Evolutionary conservation across 2,888 invertebrate species (phyloP).

Genomic region (Tineola bisselliella): DNA sequence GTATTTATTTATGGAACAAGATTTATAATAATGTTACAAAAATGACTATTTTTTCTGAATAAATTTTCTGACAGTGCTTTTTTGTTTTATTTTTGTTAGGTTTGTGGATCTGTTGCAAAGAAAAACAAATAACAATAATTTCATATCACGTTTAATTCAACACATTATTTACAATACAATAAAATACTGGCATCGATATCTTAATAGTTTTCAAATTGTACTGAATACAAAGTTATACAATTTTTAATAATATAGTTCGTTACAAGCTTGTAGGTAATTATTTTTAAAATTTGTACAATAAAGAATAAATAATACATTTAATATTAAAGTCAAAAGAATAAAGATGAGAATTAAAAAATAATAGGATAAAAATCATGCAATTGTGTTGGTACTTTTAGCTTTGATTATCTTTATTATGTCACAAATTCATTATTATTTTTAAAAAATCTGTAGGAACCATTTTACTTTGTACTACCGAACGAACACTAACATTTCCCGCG

Average conservation of each 20-base stretch:
- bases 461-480: no score
- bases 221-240: constrained; percentile 9
- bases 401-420: constrained; percentile 9
- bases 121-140: neutral
- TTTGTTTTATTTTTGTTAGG: neutral
- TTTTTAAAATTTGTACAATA: neutral
- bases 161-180: constrained; percentile 63
- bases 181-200: constrained; percentile 60
- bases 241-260: neutral
- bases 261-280: constrained; percentile 20
- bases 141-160: constrained; percentile 42
- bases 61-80: constrained; percentile 36
- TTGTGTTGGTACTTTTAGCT: no score
- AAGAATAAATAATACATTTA: neutral
- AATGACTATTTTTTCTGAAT: constrained; percentile 57
- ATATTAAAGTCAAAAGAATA: neutral
- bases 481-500: no score
- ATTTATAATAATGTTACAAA: constrained; percentile 32
- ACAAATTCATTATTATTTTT: neutral
- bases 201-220: constrained; percentile 15
- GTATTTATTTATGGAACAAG: constrained; percentile 5
- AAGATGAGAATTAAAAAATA: neutral
- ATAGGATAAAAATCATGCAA: no score
- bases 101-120: no score
- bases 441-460: no score